Evolutionary conservation across 2,113 vertebrate species (phyloP).

Genomic region (Calonectris borealis): DNA sequence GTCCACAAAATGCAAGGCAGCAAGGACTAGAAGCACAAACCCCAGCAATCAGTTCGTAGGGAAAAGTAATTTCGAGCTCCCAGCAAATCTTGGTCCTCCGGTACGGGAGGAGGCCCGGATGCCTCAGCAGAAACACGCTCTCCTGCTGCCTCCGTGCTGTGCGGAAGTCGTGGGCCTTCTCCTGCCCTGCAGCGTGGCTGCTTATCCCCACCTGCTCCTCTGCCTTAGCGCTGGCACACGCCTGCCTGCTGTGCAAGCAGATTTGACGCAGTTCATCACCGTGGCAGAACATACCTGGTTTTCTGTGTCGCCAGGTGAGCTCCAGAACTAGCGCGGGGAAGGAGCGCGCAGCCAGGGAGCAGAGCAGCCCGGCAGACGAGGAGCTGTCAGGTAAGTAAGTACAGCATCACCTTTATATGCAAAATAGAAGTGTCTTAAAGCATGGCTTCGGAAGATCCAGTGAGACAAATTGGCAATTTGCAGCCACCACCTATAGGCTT

Average conservation of each 20-base stretch:
- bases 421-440: neutral
- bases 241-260: neutral
- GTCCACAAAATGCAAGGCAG: neutral
- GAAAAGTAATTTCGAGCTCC: neutral
- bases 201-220: rapidly evolving
- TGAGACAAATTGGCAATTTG: neutral
- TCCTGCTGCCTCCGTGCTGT: rapidly evolving
- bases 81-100: too few species aligned
- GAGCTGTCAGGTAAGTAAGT: rapidly evolving
- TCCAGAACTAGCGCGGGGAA: rapidly evolving
- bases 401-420: neutral
- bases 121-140: rapidly evolving
- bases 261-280: rapidly evolving
- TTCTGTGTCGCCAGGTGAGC: neutral
- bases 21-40: neutral
- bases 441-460: neutral
- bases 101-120: rapidly evolving
- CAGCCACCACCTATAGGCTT: neutral
- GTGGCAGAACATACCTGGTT: rapidly evolving
- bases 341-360: rapidly evolving
- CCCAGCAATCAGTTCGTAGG: rapidly evolving
- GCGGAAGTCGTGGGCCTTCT: rapidly evolving
- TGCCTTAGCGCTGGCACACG: rapidly evolving
- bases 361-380: neutral
- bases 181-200: neutral